Conservation (phyloP, 2,888 invertebrate species). For the Hedychridium roseum region DNA sequence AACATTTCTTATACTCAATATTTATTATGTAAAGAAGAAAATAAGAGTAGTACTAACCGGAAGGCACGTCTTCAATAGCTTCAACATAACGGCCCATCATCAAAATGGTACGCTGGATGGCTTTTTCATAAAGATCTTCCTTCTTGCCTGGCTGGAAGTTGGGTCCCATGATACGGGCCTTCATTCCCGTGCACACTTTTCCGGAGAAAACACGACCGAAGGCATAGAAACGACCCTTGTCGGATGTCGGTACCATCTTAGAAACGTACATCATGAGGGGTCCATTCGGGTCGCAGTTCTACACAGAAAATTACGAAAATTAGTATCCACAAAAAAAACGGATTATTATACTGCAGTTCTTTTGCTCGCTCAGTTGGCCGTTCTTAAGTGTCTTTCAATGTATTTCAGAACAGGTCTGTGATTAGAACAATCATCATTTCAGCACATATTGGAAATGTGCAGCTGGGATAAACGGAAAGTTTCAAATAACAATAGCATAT, state of each 20-base stretch:
- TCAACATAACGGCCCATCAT: slow-evolving; percentile 99
- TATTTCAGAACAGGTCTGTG: slow-evolving; percentile 61
- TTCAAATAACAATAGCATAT: slow-evolving; percentile 7
- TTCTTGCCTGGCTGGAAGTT: slow-evolving; percentile 98
- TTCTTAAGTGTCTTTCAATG: slow-evolving; percentile 49
- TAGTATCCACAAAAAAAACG: background rate
- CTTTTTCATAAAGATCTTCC: slow-evolving; percentile 98
- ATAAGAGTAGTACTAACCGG: slow-evolving; percentile 71
- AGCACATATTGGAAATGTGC: background rate
- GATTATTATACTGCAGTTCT: background rate
- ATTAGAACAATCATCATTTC: slow-evolving; percentile 56
- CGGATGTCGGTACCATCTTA: slow-evolving; percentile 99
- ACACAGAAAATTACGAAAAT: slow-evolving; percentile 26
- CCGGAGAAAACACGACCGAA: slow-evolving; percentile 99
- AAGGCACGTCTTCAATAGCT: slow-evolving; percentile 99
- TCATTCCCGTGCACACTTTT: slow-evolving; percentile 84
- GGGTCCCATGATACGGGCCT: slow-evolving; percentile 99
- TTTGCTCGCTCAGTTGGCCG: slow-evolving; percentile 50
- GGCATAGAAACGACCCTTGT: slow-evolving; percentile 99
- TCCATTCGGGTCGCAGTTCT: slow-evolving; percentile 94
- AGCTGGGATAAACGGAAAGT: background rate
- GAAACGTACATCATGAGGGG: slow-evolving; percentile 99
- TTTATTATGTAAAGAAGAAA: background rate
- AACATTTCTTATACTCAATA: no score
- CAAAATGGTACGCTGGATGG: slow-evolving; percentile 98